Percentiles rank a stretch among this genome's conserved stretches.
Evolutionary conservation across 2,888 invertebrate species (phyloP).

Genomic region (Coecobrya sp.): DNA sequence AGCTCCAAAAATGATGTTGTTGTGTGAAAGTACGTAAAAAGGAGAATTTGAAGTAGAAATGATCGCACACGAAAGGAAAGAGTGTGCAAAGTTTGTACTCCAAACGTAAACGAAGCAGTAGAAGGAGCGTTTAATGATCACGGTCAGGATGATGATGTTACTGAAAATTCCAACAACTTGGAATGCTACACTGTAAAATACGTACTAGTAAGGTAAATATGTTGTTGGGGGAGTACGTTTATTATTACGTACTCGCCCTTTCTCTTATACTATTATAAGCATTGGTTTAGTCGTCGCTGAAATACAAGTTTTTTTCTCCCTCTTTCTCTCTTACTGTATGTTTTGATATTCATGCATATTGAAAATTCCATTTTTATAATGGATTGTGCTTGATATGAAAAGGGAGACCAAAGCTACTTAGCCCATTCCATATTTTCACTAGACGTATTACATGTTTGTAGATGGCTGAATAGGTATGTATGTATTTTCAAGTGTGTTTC

Average conservation of each 20-base stretch:
- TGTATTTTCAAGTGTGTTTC: too few species aligned
- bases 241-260: not conserved
- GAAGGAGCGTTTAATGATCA: constrained; percentile 17
- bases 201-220: not conserved
- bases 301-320: not conserved
- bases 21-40: constrained; percentile 12
- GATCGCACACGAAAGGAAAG: constrained; percentile 16
- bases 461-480: too few species aligned
- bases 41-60: not conserved
- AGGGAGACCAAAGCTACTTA: not conserved
- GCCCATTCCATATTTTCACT: too few species aligned
- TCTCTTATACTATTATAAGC: not conserved
- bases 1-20: not conserved
- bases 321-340: too few species aligned
- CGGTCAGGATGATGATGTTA: constrained; percentile 52
- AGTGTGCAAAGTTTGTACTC: constrained; percentile 28
- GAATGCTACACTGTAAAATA: constrained; percentile 25
- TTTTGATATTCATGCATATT: constrained; percentile 9
- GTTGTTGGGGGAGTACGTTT: not conserved
- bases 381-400: not conserved
- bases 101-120: constrained; percentile 2
- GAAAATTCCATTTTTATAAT: not conserved
- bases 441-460: too few species aligned
- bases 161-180: constrained; percentile 29
- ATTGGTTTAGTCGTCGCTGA: not conserved